Conservation (phyloP, 2,888 invertebrate species). For the Dynastes tityus region DNA sequence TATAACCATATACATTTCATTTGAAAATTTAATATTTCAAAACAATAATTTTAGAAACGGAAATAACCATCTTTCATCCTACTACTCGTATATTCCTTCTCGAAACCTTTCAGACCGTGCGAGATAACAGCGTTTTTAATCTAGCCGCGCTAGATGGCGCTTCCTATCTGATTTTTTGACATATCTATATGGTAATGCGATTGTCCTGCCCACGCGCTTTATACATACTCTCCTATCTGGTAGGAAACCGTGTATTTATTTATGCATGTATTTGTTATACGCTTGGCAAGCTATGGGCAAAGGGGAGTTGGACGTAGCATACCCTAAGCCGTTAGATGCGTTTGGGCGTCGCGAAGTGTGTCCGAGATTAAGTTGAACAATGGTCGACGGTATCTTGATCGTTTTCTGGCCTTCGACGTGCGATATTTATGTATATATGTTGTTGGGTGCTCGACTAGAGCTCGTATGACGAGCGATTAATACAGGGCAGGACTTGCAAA, state of each 20-base stretch:
- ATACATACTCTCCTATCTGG: too few relatives aligned
- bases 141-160: slow-evolving; percentile 24
- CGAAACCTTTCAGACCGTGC: not conserved
- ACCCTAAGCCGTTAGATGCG: slow-evolving; percentile 15
- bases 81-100: not conserved
- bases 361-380: slow-evolving; percentile 68
- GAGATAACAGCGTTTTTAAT: slow-evolving; percentile 21
- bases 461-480: slow-evolving; percentile 49
- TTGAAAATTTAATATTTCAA: not conserved
- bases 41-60: not conserved
- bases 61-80: not conserved
- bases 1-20: not conserved
- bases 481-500: slow-evolving; percentile 47
- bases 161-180: slow-evolving; percentile 51
- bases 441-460: not conserved
- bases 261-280: not conserved
- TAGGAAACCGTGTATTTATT: too few relatives aligned
- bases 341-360: slow-evolving; percentile 63
- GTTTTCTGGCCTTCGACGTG: slow-evolving; percentile 35
- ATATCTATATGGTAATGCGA: slow-evolving; percentile 50
- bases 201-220: slow-evolving; percentile 3
- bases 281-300: not conserved
- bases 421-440: slow-evolving; percentile 5
- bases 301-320: not conserved
- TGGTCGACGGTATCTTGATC: slow-evolving; percentile 65